phyloP scores from a whole-genome alignment of 1,140 invertebrate genomes.

The Macrotrachela quadricornifera region DNA sequence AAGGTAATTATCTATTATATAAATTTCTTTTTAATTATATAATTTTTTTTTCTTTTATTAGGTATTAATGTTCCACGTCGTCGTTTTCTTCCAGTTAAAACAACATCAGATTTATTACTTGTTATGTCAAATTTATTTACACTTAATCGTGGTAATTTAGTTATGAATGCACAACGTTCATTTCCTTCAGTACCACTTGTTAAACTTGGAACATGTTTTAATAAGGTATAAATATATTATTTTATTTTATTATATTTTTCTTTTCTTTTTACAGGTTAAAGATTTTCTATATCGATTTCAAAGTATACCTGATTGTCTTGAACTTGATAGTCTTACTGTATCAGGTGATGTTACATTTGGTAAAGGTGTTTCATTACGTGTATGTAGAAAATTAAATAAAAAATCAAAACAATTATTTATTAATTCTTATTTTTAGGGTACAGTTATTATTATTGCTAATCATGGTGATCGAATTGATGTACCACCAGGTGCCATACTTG shows the following conservation, averaged over 20 bases:
- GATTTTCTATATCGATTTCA: slow-evolving; percentile 80
- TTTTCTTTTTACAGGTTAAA: slow-evolving; percentile 39
- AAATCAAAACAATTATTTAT: slow-evolving; percentile 8
- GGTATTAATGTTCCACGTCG: slow-evolving; percentile 87
- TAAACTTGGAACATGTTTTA: slow-evolving; percentile 82
- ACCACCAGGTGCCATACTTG: slow-evolving; percentile 77
- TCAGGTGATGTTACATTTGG: slow-evolving; percentile 98
- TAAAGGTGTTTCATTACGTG: slow-evolving; percentile 65
- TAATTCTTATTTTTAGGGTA: slow-evolving; percentile 43
- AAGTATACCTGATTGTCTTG: slow-evolving; percentile 76
- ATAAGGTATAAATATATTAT: slow-evolving; percentile 47
- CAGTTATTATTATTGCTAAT: slow-evolving; percentile 98
- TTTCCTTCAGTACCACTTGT: slow-evolving; percentile 86
- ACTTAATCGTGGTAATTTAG: slow-evolving; percentile 59
- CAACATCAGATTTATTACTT: slow-evolving; percentile 82
- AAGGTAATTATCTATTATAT: no score
- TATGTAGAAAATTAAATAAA: slow-evolving; percentile 20
- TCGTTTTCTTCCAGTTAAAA: slow-evolving; percentile 93
- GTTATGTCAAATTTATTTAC: slow-evolving; percentile 94
- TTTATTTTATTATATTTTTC: no score
- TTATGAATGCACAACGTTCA: slow-evolving; percentile 71
- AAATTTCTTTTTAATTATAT: no score
- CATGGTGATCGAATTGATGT: slow-evolving; percentile 97
- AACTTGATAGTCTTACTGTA: slow-evolving; percentile 92
- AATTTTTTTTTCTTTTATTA: slow-evolving; percentile 15